Conservation (phyloP, 1,140 invertebrate species). For the Dufourea novaeangliae region DNA sequence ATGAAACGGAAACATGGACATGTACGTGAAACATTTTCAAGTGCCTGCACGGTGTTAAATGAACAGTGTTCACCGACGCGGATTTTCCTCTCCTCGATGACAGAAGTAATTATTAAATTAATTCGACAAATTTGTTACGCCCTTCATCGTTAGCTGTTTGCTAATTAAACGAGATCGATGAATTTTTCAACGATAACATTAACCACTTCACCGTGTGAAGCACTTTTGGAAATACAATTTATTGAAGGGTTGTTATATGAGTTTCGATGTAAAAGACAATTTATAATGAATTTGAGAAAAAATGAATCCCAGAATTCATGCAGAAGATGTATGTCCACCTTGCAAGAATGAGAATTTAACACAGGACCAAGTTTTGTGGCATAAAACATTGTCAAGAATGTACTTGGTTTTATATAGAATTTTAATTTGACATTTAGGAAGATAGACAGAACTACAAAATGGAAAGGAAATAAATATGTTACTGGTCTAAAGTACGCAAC, state of each 20-base stretch:
- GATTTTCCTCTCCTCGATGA: neutral
- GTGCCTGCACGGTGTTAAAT: neutral
- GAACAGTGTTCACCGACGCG: neutral
- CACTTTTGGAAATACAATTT: neutral
- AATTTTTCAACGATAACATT: neutral
- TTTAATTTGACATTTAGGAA: no score
- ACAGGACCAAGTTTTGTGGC: no score
- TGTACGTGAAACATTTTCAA: no score
- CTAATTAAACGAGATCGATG: neutral
- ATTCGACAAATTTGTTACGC: neutral
- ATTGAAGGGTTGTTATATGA: neutral
- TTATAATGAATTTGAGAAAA: no score
- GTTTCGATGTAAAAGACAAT: neutral
- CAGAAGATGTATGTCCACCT: no score
- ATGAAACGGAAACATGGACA: neutral
- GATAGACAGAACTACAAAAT: no score
- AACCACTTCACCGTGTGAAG: neutral
- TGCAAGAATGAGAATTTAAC: no score
- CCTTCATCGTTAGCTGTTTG: neutral
- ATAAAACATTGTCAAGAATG: no score
- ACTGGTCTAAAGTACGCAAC: no score
- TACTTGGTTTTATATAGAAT: no score
- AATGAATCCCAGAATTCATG: no score
- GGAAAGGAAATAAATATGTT: no score
- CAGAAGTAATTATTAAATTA: neutral